Evolutionary conservation across 1,140 invertebrate species (phyloP).

Genomic region (Lutraria rhynchaena): DNA sequence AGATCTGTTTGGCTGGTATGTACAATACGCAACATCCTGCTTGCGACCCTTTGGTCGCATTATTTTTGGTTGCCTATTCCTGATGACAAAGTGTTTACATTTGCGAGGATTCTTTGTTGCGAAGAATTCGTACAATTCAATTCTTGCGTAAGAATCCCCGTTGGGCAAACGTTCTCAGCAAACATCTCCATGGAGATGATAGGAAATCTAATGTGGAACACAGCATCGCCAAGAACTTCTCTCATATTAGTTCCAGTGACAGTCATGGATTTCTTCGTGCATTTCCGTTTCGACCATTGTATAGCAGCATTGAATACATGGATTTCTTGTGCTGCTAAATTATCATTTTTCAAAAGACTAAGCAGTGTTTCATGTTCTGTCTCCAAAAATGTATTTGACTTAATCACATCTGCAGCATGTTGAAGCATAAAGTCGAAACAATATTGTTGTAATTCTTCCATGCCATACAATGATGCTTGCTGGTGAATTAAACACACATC

Average conservation of each 20-base stretch:
- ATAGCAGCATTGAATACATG: neutral
- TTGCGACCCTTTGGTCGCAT: no score
- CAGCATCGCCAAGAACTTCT: neutral
- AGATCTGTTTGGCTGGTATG: no score
- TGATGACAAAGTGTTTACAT: no score
- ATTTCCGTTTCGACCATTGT: neutral
- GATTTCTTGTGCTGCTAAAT: neutral
- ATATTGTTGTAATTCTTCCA: neutral
- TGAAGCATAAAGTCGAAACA: neutral
- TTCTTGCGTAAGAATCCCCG: slow-evolving; percentile 6
- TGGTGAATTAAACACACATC: slow-evolving; percentile 1
- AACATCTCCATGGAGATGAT: neutral
- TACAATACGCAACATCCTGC: no score
- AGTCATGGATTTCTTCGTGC: neutral
- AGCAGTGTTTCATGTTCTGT: neutral
- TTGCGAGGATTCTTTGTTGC: no score
- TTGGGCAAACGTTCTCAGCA: neutral
- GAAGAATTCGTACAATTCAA: no score
- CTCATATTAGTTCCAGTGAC: neutral
- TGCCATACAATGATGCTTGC: neutral
- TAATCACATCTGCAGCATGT: neutral
- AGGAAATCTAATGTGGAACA: neutral
- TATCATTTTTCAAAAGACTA: neutral
- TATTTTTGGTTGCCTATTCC: no score
- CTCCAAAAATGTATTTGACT: neutral